Conservation (phyloP, 2,113 vertebrate species). For the Taurulus bubalis region DNA sequence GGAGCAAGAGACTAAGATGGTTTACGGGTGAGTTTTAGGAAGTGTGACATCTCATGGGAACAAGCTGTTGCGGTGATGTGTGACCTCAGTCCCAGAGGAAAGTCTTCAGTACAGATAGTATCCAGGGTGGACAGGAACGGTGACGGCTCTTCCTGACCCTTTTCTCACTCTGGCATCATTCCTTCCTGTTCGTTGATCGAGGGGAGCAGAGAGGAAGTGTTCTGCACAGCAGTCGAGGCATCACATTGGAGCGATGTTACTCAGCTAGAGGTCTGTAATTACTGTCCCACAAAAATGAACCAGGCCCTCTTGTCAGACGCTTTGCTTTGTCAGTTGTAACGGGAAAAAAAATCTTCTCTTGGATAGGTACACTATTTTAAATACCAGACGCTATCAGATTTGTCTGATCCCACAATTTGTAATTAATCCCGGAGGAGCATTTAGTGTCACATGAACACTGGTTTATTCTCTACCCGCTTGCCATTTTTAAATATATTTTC, state of each 20-base stretch:
- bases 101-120: constrained; percentile 63
- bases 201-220: constrained; percentile 50
- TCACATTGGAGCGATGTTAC: constrained; percentile 5
- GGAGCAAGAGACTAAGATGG: constrained; percentile 30
- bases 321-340: constrained; percentile 19
- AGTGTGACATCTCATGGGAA: constrained; percentile 71
- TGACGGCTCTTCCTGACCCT: constrained; percentile 77
- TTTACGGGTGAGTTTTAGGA: constrained; percentile 59
- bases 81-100: constrained; percentile 73
- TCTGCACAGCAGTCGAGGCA: constrained; percentile 21
- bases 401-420: constrained; percentile 16
- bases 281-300: constrained; percentile 9
- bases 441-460: constrained; percentile 20
- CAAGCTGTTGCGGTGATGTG: constrained; percentile 68
- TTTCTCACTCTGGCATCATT: constrained; percentile 68
- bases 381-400: not conserved
- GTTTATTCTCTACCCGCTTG: constrained; percentile 24
- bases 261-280: not conserved
- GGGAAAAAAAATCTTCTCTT: constrained; percentile 10
- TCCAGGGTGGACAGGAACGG: constrained; percentile 59
- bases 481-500: constrained; percentile 20
- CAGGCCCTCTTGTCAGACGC: constrained; percentile 17
- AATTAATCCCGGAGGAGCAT: not conserved
- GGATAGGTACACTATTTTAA: constrained; percentile 7
- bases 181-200: constrained; percentile 65